These are phyloP conservation scores for Cremastinae sp. DNA, from an alignment of 2,888 invertebrate species.

Conservation along the genomic window DNA sequence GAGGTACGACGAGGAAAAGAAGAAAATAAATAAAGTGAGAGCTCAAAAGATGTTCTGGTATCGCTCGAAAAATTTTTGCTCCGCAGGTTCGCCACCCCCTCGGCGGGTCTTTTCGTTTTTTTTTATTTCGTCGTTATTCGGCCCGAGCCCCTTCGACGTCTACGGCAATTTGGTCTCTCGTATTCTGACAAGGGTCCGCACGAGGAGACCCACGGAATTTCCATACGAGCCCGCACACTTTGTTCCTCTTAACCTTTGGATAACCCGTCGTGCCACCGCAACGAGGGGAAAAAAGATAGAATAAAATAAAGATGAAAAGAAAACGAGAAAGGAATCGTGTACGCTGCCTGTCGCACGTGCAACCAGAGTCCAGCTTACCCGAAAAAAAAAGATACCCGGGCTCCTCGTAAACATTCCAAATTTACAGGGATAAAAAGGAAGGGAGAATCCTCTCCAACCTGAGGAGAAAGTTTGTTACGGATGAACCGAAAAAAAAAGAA, in stretches of 20 bases:
- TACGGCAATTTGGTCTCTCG: conserved; percentile 26
- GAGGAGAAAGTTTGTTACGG: conserved; percentile 7
- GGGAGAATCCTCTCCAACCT: conserved; percentile 2
- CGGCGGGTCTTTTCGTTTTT: not conserved
- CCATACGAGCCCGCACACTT: conserved; percentile 32
- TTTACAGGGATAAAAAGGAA: conserved; percentile 17
- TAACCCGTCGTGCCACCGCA: not conserved
- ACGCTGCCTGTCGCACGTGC: conserved; percentile 6
- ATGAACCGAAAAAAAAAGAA: conserved; percentile 17
- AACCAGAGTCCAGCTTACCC: conserved; percentile 21
- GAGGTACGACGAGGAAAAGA: not conserved
- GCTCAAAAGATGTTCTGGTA: conserved; percentile 11
- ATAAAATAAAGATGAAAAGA: conserved; percentile 1
- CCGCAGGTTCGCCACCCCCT: not conserved
- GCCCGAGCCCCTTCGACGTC: not conserved
- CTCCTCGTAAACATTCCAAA: conserved; percentile 37
- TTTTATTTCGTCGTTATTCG: conserved; percentile 1
- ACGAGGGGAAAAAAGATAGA: not conserved
- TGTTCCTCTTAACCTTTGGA: conserved; percentile 10
- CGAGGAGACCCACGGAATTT: conserved; percentile 33
- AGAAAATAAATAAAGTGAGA: conserved; percentile 9
- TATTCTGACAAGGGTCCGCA: conserved; percentile 5
- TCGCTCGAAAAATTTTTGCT: not conserved
- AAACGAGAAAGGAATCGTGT: conserved; percentile 9
- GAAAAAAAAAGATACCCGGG: not conserved